These are phyloP conservation scores for Philypnodon macrostomus DNA, from an alignment of 2,797 vertebrate genomes.

Conservation along the genomic window DNA sequence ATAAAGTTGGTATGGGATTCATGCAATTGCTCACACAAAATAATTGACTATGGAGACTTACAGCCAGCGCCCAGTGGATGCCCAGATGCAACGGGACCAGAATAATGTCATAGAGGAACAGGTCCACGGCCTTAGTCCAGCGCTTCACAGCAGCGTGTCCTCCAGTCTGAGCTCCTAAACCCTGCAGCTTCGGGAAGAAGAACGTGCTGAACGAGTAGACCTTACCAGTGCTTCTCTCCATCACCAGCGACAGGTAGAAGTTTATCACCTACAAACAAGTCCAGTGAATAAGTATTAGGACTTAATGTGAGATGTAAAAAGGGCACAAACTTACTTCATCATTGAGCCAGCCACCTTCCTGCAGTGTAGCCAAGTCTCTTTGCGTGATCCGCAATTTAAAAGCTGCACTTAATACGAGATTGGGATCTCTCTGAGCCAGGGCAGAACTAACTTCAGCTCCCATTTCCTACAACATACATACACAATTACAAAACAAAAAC, in stretches of 20 bases:
- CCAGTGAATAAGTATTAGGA: not conserved
- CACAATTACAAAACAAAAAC: not conserved
- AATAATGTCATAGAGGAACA: conserved; percentile 85
- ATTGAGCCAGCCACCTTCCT: conserved; percentile 86
- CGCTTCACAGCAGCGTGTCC: conserved; percentile 84
- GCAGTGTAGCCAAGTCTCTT: conserved; percentile 86
- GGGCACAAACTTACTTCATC: conserved; percentile 79
- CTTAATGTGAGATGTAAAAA: not conserved
- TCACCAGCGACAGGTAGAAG: conserved; percentile 90
- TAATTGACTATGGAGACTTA: conserved; percentile 58
- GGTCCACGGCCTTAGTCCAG: conserved; percentile 89
- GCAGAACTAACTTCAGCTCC: conserved; percentile 80
- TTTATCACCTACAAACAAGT: conserved; percentile 82
- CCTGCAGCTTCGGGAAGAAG: conserved; percentile 85
- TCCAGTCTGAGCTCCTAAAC: conserved; percentile 60
- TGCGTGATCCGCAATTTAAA: conserved; percentile 89
- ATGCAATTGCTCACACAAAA: not conserved
- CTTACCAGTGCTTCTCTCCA: conserved; percentile 79
- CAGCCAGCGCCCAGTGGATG: conserved; percentile 87
- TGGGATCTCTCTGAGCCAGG: conserved; percentile 76
- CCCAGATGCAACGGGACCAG: conserved; percentile 88
- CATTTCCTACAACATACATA: conserved; percentile 82
- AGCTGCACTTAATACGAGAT: conserved; percentile 84
- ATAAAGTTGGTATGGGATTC: not conserved
- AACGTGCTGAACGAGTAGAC: conserved; percentile 91